Conservation (phyloP, 2,888 invertebrate genomes). For the Drosophila robusta region DNA sequence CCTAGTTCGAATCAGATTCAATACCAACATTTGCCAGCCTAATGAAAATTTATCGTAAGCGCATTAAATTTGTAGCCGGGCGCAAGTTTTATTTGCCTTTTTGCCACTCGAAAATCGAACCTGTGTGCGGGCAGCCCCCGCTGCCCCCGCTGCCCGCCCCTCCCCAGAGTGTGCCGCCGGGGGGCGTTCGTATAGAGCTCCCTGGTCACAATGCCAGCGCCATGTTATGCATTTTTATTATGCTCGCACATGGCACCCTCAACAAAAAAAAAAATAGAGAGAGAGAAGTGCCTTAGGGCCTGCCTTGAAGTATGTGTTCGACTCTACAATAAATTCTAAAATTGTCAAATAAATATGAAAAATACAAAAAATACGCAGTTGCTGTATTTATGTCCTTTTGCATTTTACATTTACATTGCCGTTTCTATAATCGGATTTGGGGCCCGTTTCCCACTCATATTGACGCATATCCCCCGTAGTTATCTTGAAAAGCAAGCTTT, state of each 20-base stretch:
- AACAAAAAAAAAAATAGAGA: background rate
- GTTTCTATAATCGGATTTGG: constrained; percentile 63
- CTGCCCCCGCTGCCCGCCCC: no score
- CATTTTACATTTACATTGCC: constrained; percentile 18
- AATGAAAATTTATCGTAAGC: constrained; percentile 75
- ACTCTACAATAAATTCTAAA: constrained; percentile 67
- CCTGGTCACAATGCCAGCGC: constrained; percentile 13
- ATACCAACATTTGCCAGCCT: constrained; percentile 51
- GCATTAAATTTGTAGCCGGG: constrained; percentile 64
- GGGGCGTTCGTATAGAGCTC: background rate
- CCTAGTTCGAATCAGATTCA: constrained; percentile 41
- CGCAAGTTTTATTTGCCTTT: constrained; percentile 47
- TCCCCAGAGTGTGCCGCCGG: background rate
- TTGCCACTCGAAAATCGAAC: constrained; percentile 39
- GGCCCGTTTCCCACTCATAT: constrained; percentile 17
- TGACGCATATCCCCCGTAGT: background rate
- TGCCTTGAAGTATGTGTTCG: constrained; percentile 26
- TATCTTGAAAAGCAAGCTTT: background rate
- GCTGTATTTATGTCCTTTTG: constrained; percentile 42
- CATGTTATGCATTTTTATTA: constrained; percentile 74
- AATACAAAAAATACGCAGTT: constrained; percentile 19
- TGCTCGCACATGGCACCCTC: constrained; percentile 41
- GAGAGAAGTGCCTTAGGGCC: constrained; percentile 7
- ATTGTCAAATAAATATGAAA: constrained; percentile 67
- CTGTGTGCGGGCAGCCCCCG: no score